These are phyloP conservation scores for Papilio protenor DNA, from an alignment of 2,888 invertebrate genomes.

Conservation along the genomic window DNA sequence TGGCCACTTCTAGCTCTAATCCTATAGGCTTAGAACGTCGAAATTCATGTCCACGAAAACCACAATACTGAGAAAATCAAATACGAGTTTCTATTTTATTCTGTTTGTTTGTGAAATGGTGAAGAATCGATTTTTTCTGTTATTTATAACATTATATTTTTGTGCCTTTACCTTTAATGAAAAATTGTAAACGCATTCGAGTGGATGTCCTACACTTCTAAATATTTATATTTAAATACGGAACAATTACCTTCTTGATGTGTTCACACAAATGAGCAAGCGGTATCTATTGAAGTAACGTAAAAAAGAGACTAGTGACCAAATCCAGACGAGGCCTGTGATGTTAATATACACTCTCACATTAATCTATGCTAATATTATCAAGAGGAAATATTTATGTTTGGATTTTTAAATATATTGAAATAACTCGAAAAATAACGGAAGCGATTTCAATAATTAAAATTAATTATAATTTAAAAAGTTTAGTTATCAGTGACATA, in stretches of 20 bases:
- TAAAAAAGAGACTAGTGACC: neutral
- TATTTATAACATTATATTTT: neutral
- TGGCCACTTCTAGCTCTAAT: constrained; percentile 4
- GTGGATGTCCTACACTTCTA: neutral
- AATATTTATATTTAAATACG: neutral
- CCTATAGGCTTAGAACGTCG: neutral
- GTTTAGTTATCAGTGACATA: too few species aligned
- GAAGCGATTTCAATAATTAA: too few species aligned
- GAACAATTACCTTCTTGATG: neutral
- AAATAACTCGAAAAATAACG: too few species aligned
- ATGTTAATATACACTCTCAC: too few species aligned
- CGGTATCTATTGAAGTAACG: too few species aligned
- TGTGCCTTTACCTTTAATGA: neutral
- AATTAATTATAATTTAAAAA: too few species aligned
- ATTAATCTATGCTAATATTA: too few species aligned
- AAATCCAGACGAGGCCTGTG: neutral
- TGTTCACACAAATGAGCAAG: too few species aligned
- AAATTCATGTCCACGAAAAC: neutral
- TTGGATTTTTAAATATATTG: too few species aligned
- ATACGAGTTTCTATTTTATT: neutral
- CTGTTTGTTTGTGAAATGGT: neutral
- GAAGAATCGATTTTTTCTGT: neutral
- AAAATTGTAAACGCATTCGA: neutral
- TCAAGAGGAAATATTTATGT: too few species aligned
- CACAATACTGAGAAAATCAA: neutral